Evolutionary conservation across 2,888 invertebrate species (phyloP).

Genomic region (Candidula unifasciata): DNA sequence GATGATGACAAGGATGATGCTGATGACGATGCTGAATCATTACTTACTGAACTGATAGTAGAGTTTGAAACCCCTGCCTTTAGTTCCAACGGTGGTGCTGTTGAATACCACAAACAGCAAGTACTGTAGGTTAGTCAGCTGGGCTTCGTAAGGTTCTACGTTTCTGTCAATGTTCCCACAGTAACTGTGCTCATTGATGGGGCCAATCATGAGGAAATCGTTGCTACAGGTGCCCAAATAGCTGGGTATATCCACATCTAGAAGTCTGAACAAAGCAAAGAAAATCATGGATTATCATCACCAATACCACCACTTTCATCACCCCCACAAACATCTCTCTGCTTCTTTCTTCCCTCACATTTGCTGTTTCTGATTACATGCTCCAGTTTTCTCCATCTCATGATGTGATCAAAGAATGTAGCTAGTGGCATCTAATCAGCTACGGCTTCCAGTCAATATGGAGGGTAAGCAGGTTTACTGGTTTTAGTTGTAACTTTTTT

Average conservation of each 20-base stretch:
- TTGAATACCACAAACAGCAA: slow-evolving; percentile 34
- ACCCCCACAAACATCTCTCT: no score
- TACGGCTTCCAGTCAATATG: no score
- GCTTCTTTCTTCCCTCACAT: no score
- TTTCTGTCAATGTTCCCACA: slow-evolving; percentile 21
- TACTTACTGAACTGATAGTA: slow-evolving; percentile 35
- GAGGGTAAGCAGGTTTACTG: no score
- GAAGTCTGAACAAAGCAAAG: not conserved
- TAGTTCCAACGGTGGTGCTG: slow-evolving; percentile 17
- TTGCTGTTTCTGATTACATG: no score
- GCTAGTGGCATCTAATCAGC: no score
- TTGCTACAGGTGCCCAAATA: slow-evolving; percentile 8
- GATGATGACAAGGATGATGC: no score
- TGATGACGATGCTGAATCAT: not conserved
- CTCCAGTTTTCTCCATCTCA: no score
- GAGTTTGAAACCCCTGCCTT: slow-evolving; percentile 40
- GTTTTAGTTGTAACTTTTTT: no score
- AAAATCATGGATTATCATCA: no score
- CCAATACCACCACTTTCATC: no score
- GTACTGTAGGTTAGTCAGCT: not conserved
- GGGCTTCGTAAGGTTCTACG: not conserved
- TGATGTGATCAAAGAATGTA: no score
- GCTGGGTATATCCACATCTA: slow-evolving; percentile 35
- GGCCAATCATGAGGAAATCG: slow-evolving; percentile 39
- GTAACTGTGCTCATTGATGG: not conserved